phyloP scores from a whole-genome alignment of 2,888 invertebrate species.

The Agrypnus murinus region DNA sequence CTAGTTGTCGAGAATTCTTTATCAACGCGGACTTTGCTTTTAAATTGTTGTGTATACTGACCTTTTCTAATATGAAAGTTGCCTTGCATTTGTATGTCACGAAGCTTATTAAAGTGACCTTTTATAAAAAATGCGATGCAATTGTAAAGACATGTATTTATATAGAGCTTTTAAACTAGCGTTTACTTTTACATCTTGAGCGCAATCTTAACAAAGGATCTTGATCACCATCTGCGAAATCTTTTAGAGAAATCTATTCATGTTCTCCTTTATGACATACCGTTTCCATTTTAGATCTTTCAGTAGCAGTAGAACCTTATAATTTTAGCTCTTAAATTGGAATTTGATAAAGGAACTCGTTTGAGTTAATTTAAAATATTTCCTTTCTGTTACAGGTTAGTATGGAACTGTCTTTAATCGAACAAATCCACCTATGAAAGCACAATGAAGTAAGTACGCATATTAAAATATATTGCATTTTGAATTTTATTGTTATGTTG shows the following conservation, averaged over 20 bases:
- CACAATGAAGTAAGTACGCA: too few relatives aligned
- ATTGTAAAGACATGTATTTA: conserved; percentile 28
- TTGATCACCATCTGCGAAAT: background rate
- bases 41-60: background rate
- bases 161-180: conserved; percentile 17
- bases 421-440: too few relatives aligned
- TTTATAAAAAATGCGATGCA: conserved; percentile 18
- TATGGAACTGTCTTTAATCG: too few relatives aligned
- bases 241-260: background rate
- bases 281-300: too few relatives aligned
- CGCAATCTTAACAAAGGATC: conserved; percentile 13
- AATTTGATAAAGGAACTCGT: too few relatives aligned
- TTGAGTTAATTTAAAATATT: too few relatives aligned
- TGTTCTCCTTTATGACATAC: too few relatives aligned
- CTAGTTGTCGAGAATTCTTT: background rate
- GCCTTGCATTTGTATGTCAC: background rate
- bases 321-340: too few relatives aligned
- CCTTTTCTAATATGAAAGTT: background rate
- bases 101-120: conserved; percentile 19
- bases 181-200: conserved; percentile 19
- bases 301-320: too few relatives aligned
- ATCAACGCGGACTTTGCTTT: conserved; percentile 3
- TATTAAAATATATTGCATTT: too few relatives aligned
- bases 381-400: too few relatives aligned
- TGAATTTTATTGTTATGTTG: too few relatives aligned